Percentiles rank a stretch among this genome's conserved stretches.
These are phyloP conservation scores for Coturnix japonica DNA, from an alignment of 2,113 vertebrate species.

Conservation along the genomic window DNA sequence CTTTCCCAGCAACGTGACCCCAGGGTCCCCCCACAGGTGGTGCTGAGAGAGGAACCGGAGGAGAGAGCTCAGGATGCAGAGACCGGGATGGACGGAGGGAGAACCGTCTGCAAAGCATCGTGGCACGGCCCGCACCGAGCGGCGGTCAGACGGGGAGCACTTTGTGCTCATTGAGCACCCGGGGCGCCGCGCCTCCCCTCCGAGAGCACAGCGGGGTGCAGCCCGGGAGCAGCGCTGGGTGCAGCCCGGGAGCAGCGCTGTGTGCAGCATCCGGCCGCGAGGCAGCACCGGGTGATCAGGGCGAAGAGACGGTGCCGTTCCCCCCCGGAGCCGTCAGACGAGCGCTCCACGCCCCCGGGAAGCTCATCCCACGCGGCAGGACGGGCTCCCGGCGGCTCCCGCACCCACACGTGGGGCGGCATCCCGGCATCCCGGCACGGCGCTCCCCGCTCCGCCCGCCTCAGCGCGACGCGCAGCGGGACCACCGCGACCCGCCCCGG, in stretches of 20 bases:
- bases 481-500: neutral
- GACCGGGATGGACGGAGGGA: neutral
- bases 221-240: neutral
- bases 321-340: neutral
- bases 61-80: neutral
- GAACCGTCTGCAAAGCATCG: neutral
- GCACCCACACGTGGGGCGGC: neutral
- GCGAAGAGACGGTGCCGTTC: too few relatives aligned
- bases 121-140: neutral
- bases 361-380: neutral
- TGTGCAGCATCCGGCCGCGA: neutral
- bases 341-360: neutral
- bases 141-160: rapidly evolving
- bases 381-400: neutral
- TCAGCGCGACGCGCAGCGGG: neutral
- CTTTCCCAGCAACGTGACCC: neutral
- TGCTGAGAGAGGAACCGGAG: rapidly evolving
- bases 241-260: neutral
- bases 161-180: neutral
- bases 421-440: too few relatives aligned
- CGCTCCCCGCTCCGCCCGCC: too few relatives aligned
- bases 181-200: neutral
- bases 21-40: neutral
- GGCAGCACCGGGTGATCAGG: neutral
- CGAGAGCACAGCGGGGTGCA: neutral